Evolutionary conservation across 2,888 invertebrate genomes (phyloP).

Genomic region (Lasioglossum vierecki): DNA sequence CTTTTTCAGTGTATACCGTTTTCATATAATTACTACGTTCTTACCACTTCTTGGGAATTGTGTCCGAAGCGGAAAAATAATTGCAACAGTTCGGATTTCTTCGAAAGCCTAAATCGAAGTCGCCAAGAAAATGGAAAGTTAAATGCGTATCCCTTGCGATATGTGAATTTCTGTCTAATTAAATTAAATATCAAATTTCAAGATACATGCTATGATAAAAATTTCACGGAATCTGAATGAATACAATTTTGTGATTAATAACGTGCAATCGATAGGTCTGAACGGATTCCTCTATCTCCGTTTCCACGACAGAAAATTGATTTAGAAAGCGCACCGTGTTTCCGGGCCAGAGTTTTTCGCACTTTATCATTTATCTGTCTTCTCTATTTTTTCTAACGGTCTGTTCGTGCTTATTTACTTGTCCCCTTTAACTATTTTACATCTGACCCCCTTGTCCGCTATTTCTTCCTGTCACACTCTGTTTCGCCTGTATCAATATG

Average conservation of each 20-base stretch:
- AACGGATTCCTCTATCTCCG: not conserved
- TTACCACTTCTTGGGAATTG: not conserved
- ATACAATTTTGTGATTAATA: not conserved
- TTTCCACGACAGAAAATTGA: not conserved
- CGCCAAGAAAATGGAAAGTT: not conserved
- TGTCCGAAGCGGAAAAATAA: not conserved
- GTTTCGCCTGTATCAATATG: constrained; percentile 32
- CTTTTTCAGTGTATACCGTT: not conserved
- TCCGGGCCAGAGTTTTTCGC: not conserved
- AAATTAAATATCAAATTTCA: not conserved
- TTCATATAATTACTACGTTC: not conserved
- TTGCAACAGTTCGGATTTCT: not conserved
- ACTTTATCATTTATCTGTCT: not conserved
- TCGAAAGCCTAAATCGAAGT: not conserved
- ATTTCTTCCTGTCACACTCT: constrained; percentile 40
- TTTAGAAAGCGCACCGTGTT: not conserved
- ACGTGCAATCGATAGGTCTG: not conserved
- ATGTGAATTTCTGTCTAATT: not conserved
- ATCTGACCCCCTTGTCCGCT: constrained; percentile 12
- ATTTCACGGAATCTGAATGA: not conserved
- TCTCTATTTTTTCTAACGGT: not conserved
- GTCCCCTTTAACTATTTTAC: constrained; percentile 20
- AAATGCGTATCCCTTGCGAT: not conserved
- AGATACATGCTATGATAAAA: not conserved
- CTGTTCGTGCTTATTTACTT: constrained; percentile 16